Conservation (phyloP, 2,888 invertebrate species). For the Ernsta delagoae region DNA sequence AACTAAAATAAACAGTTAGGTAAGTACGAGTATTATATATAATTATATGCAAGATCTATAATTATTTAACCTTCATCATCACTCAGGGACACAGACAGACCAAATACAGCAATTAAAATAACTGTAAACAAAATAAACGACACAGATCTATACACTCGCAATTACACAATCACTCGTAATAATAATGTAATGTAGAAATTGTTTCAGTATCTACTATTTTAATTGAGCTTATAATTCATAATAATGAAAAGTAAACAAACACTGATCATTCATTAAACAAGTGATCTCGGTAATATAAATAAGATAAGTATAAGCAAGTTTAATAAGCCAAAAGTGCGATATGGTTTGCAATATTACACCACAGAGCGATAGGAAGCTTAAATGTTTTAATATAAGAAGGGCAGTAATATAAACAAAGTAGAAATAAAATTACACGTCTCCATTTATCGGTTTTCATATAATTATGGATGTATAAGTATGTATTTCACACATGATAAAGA, state of each 20-base stretch:
- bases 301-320: slow-evolving; percentile 20
- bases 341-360: background rate
- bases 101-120: slow-evolving; percentile 23
- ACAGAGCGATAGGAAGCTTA: no score
- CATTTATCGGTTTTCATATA: background rate
- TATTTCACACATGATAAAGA: background rate
- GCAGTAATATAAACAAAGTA: no score
- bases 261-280: slow-evolving; percentile 25
- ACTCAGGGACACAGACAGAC: slow-evolving; percentile 3
- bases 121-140: slow-evolving; percentile 26
- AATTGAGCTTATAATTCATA: slow-evolving; percentile 32
- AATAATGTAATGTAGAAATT: slow-evolving; percentile 19
- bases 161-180: slow-evolving; percentile 30
- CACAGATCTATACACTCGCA: slow-evolving; percentile 21
- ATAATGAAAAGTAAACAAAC: slow-evolving; percentile 30
- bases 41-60: background rate
- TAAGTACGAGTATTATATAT: no score
- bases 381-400: no score
- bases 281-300: slow-evolving; percentile 17
- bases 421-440: background rate
- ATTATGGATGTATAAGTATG: background rate
- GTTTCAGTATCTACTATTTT: slow-evolving; percentile 26
- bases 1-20: no score
- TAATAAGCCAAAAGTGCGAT: background rate
- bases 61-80: slow-evolving; percentile 9